Evolutionary conservation across 2,888 invertebrate species (phyloP).

Genomic region (Temnothorax rugatulus): DNA sequence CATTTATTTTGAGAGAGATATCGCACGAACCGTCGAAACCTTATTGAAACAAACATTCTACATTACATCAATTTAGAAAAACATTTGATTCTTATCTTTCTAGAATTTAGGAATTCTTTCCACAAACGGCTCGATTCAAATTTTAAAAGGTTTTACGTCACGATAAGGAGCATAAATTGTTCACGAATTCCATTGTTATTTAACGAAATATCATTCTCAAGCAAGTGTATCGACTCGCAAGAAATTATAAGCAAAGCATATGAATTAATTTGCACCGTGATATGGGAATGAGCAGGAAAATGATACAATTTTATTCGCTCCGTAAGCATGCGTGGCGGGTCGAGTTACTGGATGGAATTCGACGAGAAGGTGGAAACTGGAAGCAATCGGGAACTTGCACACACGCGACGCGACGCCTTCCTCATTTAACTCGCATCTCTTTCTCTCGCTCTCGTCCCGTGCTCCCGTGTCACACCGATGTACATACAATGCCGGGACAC

Average conservation of each 20-base stretch:
- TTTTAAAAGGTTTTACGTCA: background rate
- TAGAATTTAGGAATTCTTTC: background rate
- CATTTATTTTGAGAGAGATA: conserved; percentile 22
- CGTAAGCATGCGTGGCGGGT: conserved; percentile 36
- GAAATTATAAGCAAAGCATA: background rate
- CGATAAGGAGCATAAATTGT: background rate
- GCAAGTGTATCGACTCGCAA: background rate
- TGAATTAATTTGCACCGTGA: background rate
- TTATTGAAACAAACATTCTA: background rate
- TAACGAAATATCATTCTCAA: background rate
- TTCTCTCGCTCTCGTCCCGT: too few relatives aligned
- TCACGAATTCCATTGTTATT: background rate
- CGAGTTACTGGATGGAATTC: conserved; percentile 45
- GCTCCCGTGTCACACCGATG: too few relatives aligned
- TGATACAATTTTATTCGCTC: conserved; percentile 19
- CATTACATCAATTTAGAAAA: background rate
- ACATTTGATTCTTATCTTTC: background rate
- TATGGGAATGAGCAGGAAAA: background rate
- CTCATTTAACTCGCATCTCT: too few relatives aligned
- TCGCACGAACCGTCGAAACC: background rate
- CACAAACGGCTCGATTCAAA: background rate
- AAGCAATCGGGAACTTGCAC: conserved; percentile 39
- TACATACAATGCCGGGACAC: too few relatives aligned
- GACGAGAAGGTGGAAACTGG: conserved; percentile 48
- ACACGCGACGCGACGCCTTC: background rate